These are phyloP conservation scores for Arctopsyche grandis DNA, from an alignment of 1,140 invertebrate species.

Conservation along the genomic window DNA sequence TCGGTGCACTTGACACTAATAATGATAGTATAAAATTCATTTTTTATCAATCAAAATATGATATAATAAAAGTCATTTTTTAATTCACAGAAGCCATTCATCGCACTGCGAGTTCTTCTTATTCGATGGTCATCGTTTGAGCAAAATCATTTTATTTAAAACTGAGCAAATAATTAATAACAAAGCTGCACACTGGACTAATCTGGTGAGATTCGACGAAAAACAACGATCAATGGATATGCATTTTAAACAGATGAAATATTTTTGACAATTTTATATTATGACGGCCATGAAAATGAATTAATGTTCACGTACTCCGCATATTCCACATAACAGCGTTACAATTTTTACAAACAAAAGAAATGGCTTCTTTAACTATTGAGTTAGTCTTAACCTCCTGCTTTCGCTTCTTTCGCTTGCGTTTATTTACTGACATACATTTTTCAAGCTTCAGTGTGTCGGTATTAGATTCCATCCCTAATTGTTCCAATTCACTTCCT, in stretches of 20 bases:
- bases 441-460: background rate
- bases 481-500: background rate
- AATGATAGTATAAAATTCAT: no score
- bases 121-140: no score
- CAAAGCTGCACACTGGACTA: background rate
- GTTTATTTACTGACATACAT: constrained; percentile 42
- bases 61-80: no score
- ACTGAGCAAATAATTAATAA: background rate
- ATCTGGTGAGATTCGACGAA: no score
- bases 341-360: constrained; percentile 49
- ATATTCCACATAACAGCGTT: constrained; percentile 49
- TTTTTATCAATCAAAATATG: no score
- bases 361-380: constrained; percentile 46
- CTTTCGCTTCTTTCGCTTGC: constrained; percentile 46
- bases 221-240: no score
- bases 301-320: background rate
- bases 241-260: no score
- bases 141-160: background rate
- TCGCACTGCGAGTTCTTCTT: no score
- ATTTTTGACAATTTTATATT: no score
- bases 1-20: no score
- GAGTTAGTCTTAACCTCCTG: constrained; percentile 51
- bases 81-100: no score
- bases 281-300: background rate
- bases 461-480: background rate